These are phyloP conservation scores for Saxicola maurus DNA, from an alignment of 2,797 vertebrate species.

Conservation along the genomic window DNA sequence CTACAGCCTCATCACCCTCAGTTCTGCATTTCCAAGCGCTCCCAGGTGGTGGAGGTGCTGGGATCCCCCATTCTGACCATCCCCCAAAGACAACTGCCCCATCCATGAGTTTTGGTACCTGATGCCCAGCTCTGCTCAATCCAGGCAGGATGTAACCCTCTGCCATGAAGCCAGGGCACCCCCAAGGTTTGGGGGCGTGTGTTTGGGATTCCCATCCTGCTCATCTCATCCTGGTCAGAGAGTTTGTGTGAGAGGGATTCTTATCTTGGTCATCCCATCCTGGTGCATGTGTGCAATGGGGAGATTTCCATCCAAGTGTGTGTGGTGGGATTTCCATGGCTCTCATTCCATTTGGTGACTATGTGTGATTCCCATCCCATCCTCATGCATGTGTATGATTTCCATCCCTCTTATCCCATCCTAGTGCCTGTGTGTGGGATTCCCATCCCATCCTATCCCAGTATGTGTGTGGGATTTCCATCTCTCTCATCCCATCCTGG, in stretches of 20 bases:
- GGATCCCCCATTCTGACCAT: background rate
- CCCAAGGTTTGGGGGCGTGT: fast-evolving
- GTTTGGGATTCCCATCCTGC: background rate
- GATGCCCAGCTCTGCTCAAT: background rate
- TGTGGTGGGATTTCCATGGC: background rate
- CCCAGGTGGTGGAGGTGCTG: too few relatives aligned
- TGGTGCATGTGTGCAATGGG: fast-evolving
- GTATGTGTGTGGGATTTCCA: background rate
- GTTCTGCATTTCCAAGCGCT: fast-evolving
- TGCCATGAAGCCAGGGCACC: background rate
- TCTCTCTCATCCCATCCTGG: background rate
- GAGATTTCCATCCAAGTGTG: background rate
- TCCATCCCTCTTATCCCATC: background rate
- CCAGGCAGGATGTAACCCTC: background rate
- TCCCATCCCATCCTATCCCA: background rate
- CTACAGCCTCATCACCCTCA: background rate
- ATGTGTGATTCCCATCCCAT: background rate
- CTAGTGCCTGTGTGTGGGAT: background rate
- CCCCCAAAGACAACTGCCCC: background rate
- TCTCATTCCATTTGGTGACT: background rate
- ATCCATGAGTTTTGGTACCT: background rate
- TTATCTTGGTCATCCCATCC: background rate
- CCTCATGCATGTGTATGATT: fast-evolving
- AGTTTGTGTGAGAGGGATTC: background rate
- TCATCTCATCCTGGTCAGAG: background rate